phyloP scores from a whole-genome alignment of 2,797 vertebrate species.

The Pangasius djambal region DNA sequence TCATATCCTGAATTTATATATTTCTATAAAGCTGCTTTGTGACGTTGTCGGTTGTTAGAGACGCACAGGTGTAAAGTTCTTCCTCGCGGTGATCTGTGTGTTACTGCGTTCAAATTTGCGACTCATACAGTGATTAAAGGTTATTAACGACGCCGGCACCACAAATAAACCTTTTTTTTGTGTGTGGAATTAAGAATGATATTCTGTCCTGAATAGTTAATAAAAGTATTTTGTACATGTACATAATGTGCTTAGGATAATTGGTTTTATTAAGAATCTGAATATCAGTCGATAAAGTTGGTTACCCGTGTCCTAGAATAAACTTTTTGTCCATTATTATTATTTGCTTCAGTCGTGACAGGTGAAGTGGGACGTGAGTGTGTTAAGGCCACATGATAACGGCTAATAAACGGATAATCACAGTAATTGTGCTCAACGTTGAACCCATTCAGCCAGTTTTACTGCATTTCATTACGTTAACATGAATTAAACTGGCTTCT shows the following conservation, averaged over 20 bases:
- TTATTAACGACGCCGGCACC: no score
- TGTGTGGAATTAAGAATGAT: no score
- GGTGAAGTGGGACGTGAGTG: no score
- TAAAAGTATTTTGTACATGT: no score
- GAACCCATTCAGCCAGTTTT: not conserved
- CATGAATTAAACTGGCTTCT: not conserved
- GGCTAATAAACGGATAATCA: not conserved
- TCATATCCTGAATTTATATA: no score
- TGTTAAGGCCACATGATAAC: not conserved
- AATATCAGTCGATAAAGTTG: not conserved
- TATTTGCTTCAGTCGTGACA: not conserved
- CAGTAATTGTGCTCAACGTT: not conserved
- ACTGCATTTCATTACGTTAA: not conserved
- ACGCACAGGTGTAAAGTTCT: not conserved
- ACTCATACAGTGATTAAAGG: no score
- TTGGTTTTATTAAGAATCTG: not conserved
- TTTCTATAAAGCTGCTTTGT: no score
- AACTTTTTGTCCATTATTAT: not conserved
- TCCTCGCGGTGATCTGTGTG: no score
- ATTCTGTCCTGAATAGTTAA: no score
- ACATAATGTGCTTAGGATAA: not conserved
- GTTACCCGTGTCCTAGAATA: not conserved
- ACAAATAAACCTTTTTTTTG: no score
- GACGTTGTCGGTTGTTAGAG: not conserved
- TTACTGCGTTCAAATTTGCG: no score